Evolutionary conservation across 2,797 vertebrate species (phyloP).

Genomic region (Hybognathus amarus): DNA sequence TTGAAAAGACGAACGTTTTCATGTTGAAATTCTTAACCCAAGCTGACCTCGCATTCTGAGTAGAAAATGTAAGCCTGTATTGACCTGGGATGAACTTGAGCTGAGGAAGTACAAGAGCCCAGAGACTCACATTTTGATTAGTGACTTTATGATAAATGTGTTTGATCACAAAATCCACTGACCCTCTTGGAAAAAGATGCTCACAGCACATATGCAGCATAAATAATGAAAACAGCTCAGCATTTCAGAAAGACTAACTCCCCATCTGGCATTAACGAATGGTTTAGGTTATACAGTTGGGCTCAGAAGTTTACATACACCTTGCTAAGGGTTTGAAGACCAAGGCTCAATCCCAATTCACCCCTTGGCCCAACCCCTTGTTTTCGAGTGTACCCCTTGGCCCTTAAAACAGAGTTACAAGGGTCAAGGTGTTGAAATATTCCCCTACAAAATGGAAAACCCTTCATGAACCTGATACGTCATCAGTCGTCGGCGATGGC

Average conservation of each 20-base stretch:
- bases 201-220: neutral
- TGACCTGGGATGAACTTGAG: conserved; percentile 16
- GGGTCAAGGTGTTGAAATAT: no score
- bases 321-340: neutral
- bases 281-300: neutral
- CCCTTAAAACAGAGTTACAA: no score
- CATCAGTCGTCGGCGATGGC: no score
- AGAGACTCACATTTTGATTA: neutral
- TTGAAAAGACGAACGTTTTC: conserved; percentile 25
- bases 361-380: no score
- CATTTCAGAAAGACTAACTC: neutral
- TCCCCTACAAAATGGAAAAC: no score
- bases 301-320: neutral
- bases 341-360: no score
- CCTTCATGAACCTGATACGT: no score
- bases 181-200: neutral
- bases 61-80: conserved; percentile 23
- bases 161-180: conserved; percentile 10
- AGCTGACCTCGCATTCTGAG: conserved; percentile 15
- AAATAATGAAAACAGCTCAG: neutral
- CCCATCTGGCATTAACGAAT: neutral
- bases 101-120: neutral
- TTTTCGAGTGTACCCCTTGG: no score
- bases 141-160: conserved; percentile 5
- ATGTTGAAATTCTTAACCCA: conserved; percentile 22